These are phyloP conservation scores for Polyommatus icarus DNA, from an alignment of 2,888 invertebrate genomes.

Conservation along the genomic window DNA sequence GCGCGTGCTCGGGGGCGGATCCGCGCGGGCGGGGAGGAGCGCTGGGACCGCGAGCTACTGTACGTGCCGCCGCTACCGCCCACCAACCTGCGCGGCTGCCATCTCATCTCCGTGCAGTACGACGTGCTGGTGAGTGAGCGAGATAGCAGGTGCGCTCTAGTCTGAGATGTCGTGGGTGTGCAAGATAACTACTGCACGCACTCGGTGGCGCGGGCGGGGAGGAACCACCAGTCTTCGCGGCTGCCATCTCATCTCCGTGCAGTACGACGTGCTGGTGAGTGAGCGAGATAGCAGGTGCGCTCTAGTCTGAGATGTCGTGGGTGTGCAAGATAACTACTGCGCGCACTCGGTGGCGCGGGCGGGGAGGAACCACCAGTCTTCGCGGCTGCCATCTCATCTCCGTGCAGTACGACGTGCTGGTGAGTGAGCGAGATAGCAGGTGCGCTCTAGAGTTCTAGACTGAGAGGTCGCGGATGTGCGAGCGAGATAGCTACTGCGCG, in stretches of 20 bases:
- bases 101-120: conserved; percentile 95
- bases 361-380: conserved; percentile 88
- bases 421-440: conserved; percentile 72
- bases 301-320: no score
- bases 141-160: no score
- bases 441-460: no score
- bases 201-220: no score
- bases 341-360: no score
- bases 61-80: conserved; percentile 97
- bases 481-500: no score
- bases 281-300: no score
- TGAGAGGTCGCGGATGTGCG: no score
- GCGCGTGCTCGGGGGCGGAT: conserved; percentile 88
- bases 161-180: no score
- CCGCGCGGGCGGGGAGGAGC: conserved; percentile 88
- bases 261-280: conserved; percentile 95
- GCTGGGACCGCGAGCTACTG: conserved; percentile 93
- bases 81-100: conserved; percentile 95
- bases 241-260: conserved; percentile 95
- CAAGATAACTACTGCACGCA: no score
- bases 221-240: conserved; percentile 95
- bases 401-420: conserved; percentile 95
- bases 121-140: conserved; percentile 90
- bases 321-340: no score
- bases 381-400: conserved; percentile 96